phyloP scores from a whole-genome alignment of 2,113 vertebrate genomes.

The human region DNA sequence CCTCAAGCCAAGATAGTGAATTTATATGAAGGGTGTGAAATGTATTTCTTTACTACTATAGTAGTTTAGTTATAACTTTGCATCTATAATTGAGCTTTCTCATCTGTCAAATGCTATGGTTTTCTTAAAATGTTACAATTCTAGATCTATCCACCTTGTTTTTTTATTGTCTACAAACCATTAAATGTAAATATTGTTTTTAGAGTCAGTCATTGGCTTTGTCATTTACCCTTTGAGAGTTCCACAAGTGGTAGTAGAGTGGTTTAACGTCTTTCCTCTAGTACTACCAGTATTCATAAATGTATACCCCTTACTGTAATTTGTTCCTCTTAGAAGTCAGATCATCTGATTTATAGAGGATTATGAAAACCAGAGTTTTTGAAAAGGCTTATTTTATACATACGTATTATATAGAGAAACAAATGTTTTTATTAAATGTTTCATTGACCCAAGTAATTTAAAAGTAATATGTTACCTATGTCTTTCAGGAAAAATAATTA shows the following conservation, averaged over 20 bases:
- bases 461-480: constrained; percentile 72
- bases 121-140: constrained; percentile 47
- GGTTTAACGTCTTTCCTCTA: neutral
- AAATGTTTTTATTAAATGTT: constrained; percentile 79
- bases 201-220: neutral
- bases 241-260: neutral
- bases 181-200: constrained; percentile 19
- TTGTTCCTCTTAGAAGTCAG: constrained; percentile 47
- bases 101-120: constrained; percentile 7
- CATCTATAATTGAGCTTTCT: constrained; percentile 60
- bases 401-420: constrained; percentile 75
- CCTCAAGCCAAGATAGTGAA: constrained; percentile 56
- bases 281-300: neutral
- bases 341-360: constrained; percentile 51
- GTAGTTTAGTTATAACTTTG: neutral
- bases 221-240: neutral
- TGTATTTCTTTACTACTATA: constrained; percentile 34
- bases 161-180: neutral
- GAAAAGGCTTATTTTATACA: constrained; percentile 74
- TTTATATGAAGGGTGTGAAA: constrained; percentile 29
- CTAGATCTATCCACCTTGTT: neutral
- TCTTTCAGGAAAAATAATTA: constrained; percentile 70
- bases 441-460: constrained; percentile 79
- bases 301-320: neutral
- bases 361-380: constrained; percentile 61